phyloP scores from a whole-genome alignment of 37 sponge, comb jelly and placozoan genomes.

The Mnemiopsis leidyi region DNA sequence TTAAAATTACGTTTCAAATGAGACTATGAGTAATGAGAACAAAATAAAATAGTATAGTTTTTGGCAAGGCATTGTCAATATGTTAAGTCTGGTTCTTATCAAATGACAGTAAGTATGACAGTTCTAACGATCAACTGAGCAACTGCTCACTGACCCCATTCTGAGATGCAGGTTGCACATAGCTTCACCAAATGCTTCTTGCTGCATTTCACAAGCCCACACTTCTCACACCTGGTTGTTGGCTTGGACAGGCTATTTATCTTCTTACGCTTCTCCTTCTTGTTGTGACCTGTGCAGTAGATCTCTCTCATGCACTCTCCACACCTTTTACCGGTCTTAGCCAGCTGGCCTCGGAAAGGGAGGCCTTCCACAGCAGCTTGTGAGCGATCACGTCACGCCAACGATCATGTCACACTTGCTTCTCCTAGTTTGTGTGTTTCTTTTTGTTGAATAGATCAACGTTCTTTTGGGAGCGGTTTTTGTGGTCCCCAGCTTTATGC shows the following conservation, averaged over 20 bases:
- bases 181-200: neutral
- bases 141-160: neutral
- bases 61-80: too few species aligned
- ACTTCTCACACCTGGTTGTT: neutral
- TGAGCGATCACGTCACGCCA: too few species aligned
- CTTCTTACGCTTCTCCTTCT: neutral
- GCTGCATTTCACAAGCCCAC: neutral
- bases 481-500: neutral
- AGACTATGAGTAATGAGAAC: too few species aligned
- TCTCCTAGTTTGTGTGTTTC: neutral
- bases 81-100: too few species aligned
- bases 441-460: neutral
- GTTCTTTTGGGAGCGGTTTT: neutral
- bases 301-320: neutral
- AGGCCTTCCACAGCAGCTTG: too few species aligned
- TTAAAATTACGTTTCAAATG: too few species aligned
- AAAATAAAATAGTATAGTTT: too few species aligned
- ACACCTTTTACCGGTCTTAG: neutral
- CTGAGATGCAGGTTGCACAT: neutral
- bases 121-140: too few species aligned
- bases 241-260: neutral
- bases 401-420: too few species aligned
- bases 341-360: neutral
- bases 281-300: neutral
- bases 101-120: too few species aligned